Conservation (phyloP, 2,797 vertebrate species). For the Xenops minutus region DNA sequence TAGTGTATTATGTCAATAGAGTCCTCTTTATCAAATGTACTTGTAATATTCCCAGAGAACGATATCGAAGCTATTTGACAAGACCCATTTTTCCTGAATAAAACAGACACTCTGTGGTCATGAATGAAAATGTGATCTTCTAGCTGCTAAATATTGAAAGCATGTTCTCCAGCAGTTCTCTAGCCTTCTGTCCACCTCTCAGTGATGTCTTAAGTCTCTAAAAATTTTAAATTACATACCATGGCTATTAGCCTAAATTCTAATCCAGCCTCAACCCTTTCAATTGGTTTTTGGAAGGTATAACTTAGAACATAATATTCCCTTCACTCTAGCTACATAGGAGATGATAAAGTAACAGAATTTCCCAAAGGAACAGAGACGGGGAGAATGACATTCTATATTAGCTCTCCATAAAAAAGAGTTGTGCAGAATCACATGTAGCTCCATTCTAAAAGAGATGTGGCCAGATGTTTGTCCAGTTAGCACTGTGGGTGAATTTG, state of each 20-base stretch:
- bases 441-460: background rate
- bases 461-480: background rate
- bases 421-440: background rate
- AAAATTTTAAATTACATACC: background rate
- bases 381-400: background rate
- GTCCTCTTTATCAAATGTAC: background rate
- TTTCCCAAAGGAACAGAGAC: background rate
- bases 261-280: background rate
- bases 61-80: constrained; percentile 3
- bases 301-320: background rate
- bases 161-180: background rate
- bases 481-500: background rate
- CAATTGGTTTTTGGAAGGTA: background rate
- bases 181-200: background rate
- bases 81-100: constrained; percentile 3
- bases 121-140: constrained; percentile 31
- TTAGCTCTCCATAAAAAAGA: background rate
- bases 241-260: background rate
- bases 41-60: background rate
- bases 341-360: background rate
- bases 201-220: background rate
- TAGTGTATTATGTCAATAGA: background rate
- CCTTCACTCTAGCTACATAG: background rate
- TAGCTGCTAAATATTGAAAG: background rate
- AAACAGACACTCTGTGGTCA: background rate